These are phyloP conservation scores for Cossypha heuglini DNA, from an alignment of 2,797 vertebrate species.

Conservation along the genomic window DNA sequence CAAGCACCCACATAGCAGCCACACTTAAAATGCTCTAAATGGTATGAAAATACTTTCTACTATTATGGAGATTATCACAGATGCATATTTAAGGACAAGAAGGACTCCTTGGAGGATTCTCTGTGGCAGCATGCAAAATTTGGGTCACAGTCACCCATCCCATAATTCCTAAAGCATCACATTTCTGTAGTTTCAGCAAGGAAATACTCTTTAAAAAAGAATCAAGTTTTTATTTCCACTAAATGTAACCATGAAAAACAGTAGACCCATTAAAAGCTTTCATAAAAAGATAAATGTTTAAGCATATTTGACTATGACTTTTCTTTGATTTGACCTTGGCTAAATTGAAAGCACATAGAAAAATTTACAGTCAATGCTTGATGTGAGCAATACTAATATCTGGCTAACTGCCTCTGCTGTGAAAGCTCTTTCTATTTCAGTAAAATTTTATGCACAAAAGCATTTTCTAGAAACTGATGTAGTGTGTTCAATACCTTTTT, in stretches of 20 bases:
- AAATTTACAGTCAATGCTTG: slow-evolving; percentile 1
- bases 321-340: slow-evolving; percentile 42
- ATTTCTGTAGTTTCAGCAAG: not conserved
- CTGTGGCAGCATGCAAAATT: not conserved
- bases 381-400: slow-evolving; percentile 11
- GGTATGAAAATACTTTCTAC: not conserved
- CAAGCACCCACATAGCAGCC: not conserved
- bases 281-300: not conserved
- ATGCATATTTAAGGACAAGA: slow-evolving; percentile 4
- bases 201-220: not conserved
- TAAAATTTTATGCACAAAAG: slow-evolving; percentile 39
- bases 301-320: not conserved
- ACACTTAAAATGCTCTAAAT: not conserved
- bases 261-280: not conserved
- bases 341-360: not conserved
- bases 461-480: slow-evolving; percentile 43
- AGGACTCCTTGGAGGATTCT: not conserved
- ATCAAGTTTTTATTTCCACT: not conserved
- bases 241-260: not conserved
- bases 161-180: not conserved
- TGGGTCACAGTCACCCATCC: not conserved
- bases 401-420: slow-evolving; percentile 49
- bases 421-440: slow-evolving; percentile 53
- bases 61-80: not conserved
- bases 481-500: slow-evolving; percentile 28